Percentiles rank a stretch among this genome's conserved stretches.
Evolutionary conservation across 2,797 vertebrate genomes (phyloP).

Genomic region (Hozukius guyotensis): DNA sequence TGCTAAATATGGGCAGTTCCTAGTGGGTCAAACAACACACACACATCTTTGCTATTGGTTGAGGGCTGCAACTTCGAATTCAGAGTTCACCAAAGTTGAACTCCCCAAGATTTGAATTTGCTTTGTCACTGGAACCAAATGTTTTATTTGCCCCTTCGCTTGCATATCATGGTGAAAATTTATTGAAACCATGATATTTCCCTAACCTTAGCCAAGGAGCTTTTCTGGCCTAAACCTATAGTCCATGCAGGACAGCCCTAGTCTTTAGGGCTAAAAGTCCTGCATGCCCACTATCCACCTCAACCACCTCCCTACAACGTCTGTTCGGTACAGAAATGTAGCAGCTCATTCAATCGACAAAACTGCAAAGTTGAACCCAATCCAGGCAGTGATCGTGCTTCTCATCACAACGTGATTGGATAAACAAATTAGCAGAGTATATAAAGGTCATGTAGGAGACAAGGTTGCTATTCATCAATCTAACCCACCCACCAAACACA

Average conservation of each 20-base stretch:
- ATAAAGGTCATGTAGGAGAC: background rate
- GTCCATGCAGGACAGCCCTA: background rate
- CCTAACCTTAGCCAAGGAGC: background rate
- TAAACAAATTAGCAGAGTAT: background rate
- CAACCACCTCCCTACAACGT: background rate
- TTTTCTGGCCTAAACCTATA: background rate
- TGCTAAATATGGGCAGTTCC: no score
- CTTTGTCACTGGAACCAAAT: no score
- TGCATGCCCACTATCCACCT: background rate
- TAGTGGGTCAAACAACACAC: no score
- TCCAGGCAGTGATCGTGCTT: background rate
- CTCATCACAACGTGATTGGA: background rate
- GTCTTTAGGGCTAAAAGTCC: no score
- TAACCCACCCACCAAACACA: background rate
- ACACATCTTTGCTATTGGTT: no score
- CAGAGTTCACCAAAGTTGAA: no score
- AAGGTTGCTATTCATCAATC: background rate
- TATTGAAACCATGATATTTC: background rate
- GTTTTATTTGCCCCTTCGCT: no score
- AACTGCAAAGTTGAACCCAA: background rate
- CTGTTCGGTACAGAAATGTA: background rate
- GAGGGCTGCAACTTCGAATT: no score
- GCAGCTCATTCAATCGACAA: background rate
- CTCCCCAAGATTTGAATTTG: no score
- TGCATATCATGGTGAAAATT: no score